Evolutionary conservation across 2,888 invertebrate species (phyloP).

Genomic region (Brenthis ino): DNA sequence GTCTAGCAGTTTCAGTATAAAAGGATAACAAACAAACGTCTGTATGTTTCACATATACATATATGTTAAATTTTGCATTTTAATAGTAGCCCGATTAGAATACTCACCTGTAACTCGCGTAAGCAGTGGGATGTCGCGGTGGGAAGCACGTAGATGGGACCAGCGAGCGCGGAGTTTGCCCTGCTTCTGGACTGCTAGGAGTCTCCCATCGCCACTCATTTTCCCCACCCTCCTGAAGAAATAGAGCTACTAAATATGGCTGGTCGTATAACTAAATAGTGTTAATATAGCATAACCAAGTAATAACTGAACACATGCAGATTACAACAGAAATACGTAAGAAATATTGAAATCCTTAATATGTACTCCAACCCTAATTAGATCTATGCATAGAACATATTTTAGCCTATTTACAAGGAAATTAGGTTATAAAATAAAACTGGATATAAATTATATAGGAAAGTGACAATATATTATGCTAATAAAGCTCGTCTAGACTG

Average conservation of each 20-base stretch:
- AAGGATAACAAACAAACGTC: too few relatives aligned
- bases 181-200: slow-evolving; percentile 69
- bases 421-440: slow-evolving; percentile 8
- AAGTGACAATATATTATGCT: slow-evolving; percentile 26
- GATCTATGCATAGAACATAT: not conserved
- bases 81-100: not conserved
- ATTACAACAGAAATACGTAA: too few relatives aligned
- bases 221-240: slow-evolving; percentile 51
- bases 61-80: too few relatives aligned
- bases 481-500: slow-evolving; percentile 30
- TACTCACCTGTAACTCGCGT: slow-evolving; percentile 65
- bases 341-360: too few relatives aligned
- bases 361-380: too few relatives aligned
- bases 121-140: slow-evolving; percentile 59
- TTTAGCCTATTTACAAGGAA: not conserved
- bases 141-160: slow-evolving; percentile 73
- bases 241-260: too few relatives aligned
- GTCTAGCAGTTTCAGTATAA: too few relatives aligned
- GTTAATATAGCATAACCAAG: too few relatives aligned
- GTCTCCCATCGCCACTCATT: slow-evolving; percentile 65
- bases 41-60: too few relatives aligned
- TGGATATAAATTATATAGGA: not conserved
- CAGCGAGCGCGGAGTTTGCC: slow-evolving; percentile 66
- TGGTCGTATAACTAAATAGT: too few relatives aligned
- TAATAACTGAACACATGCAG: too few relatives aligned